A percentile compares a stretch with the other conserved stretches of the same genome.
Conservation (phyloP, 53 echinoderm and acorn worm genomes). For the Temnopleurus reevesii region DNA sequence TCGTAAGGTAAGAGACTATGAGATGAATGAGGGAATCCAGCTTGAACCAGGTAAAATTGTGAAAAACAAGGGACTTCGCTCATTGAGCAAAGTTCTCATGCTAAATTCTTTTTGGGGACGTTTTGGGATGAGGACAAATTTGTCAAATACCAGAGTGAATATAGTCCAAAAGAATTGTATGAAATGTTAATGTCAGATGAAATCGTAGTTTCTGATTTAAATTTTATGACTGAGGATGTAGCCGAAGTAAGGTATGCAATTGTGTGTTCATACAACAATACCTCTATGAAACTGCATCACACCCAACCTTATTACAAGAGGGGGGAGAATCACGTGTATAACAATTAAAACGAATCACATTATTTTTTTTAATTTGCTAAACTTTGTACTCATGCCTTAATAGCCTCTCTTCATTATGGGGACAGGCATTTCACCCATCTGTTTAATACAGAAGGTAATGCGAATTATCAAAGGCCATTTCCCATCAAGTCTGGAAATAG, state of each 20-base stretch:
- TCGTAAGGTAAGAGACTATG: slow-evolving; percentile 10
- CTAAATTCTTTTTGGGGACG: slow-evolving; percentile 65
- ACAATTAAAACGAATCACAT: too few species aligned
- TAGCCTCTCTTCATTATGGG: too few species aligned
- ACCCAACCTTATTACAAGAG: too few species aligned
- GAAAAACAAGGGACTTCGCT: slow-evolving; percentile 64
- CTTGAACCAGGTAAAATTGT: slow-evolving; percentile 55
- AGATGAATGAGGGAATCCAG: slow-evolving; percentile 36
- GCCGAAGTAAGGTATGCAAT: neutral
- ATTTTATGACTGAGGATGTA: slow-evolving; percentile 30
- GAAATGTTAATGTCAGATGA: neutral
- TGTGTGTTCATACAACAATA: too few species aligned
- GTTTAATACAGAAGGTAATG: too few species aligned
- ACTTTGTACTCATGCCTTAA: too few species aligned
- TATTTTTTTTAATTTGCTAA: too few species aligned
- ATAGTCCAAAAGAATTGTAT: neutral
- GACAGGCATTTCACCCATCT: too few species aligned
- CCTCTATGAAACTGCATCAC: too few species aligned
- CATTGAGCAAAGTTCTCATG: slow-evolving; percentile 65
- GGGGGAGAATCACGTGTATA: too few species aligned
- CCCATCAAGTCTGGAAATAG: too few species aligned
- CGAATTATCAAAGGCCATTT: too few species aligned
- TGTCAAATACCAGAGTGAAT: neutral
- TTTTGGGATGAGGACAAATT: slow-evolving; percentile 46
- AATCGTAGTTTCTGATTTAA: neutral